Base-by-base conservation (phyloP, 2,797 vertebrate genomes). In the Sorex maritimensis region DNA sequence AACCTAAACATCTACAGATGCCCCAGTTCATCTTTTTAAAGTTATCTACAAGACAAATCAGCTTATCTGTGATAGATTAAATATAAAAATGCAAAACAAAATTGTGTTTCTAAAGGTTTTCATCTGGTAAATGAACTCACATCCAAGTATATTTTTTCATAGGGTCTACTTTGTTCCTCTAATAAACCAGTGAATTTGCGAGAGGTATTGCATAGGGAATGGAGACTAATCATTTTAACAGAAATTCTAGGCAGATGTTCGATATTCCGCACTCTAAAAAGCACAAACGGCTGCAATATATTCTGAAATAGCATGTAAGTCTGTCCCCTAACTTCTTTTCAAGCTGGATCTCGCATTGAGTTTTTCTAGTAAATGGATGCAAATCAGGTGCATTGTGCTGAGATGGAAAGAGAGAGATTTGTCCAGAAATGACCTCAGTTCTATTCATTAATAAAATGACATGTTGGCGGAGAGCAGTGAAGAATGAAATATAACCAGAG, bases 371-470 rank as follows among this genome's bases (percentile, higher is more conserved):
- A 98, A 98, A 98, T 92, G 94, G 97, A 98, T 98, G 98, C 98
- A 98, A 98, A 98, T 98, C 97, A 98, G 97, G 97, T 98, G 97
- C 97, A 98, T 98, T 98, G 98, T 98, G 97, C 92, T 80, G 91
- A 92, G 92, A 96, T 96, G 96, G 96, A 95, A 97, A 97, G 95
- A 97, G 97, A 96, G 96, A 97, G 97, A 96, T 96, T 97, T 98
- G 97, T 97, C 97, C 96, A 97, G 98, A 98, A 98, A 98, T 98
- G 94, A 98, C 98, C 98, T 98, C 98, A 97, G 97, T 97, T 97
- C 98, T 97, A 97, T 98, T 98, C 97, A 98, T 98, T 97, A 98
- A 97, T 98, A 97, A 98, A 98, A 98, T 97, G 97, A 97, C 98
- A 98, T 96, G 96, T 97, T 97, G 97, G 97, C 98, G 97, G 97